These are phyloP conservation scores for Creontiades dilutus DNA, from an alignment of 2,888 invertebrate species.

Conservation along the genomic window DNA sequence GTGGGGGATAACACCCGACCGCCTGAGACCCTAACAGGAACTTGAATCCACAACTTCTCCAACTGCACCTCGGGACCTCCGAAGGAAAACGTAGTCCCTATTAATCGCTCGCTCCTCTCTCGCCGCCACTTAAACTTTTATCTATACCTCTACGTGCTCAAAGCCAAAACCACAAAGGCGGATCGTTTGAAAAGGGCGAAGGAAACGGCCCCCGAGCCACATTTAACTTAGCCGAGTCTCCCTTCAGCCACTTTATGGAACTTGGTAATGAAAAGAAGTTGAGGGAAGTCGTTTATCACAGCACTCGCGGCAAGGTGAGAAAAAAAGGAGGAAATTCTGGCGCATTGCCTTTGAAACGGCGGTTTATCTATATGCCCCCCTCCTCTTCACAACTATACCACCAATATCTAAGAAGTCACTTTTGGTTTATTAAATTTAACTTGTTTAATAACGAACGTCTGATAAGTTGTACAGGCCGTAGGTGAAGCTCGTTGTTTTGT, in stretches of 20 bases:
- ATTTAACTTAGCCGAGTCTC: constrained; percentile 1
- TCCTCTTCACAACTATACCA: too few relatives aligned
- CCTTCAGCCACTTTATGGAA: constrained; percentile 17
- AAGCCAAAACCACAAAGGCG: background rate
- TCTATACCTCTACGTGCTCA: constrained; percentile 28
- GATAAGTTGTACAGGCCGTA: too few relatives aligned
- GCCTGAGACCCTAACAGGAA: background rate
- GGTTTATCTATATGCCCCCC: too few relatives aligned
- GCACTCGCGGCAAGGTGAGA: background rate
- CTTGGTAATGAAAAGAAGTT: constrained; percentile 39
- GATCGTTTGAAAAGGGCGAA: background rate
- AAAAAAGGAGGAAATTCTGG: background rate
- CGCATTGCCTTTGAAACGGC: background rate
- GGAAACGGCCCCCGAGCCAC: background rate
- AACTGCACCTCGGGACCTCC: background rate
- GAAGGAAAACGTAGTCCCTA: background rate
- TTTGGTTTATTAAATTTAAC: too few relatives aligned
- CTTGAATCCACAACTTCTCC: constrained; percentile 8
- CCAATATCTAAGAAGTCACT: too few relatives aligned
- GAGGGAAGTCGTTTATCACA: constrained; percentile 2
- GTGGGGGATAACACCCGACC: background rate
- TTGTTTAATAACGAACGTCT: too few relatives aligned
- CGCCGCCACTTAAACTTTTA: background rate
- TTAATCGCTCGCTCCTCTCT: background rate
- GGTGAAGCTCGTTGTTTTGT: too few relatives aligned